Percentiles rank a stretch among this genome's conserved stretches.
Evolutionary conservation across 2,888 invertebrate genomes (phyloP).

Genomic region (Alitta virens): DNA sequence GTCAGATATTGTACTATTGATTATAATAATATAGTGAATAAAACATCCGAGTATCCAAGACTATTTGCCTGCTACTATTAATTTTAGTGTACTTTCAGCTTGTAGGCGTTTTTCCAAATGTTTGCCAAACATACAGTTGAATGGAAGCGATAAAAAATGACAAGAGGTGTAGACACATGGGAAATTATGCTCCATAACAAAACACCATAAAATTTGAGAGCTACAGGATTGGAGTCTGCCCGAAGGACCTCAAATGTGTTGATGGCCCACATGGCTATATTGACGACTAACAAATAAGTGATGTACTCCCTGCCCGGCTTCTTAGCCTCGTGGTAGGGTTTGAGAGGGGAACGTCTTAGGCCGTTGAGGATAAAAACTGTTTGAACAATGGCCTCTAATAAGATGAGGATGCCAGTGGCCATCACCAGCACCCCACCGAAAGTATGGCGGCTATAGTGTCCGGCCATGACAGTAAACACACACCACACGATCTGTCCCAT

Average conservation of each 20-base stretch:
- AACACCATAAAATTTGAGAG: slow-evolving; percentile 87
- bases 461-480: slow-evolving; percentile 89
- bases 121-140: slow-evolving; percentile 89
- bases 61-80: neutral
- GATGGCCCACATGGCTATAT: slow-evolving; percentile 94
- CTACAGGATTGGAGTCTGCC: slow-evolving; percentile 87
- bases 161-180: slow-evolving; percentile 85
- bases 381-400: slow-evolving; percentile 90
- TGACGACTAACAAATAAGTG: slow-evolving; percentile 90
- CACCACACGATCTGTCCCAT: slow-evolving; percentile 90
- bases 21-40: no score
- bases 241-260: slow-evolving; percentile 93
- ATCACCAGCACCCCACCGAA: slow-evolving; percentile 83
- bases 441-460: slow-evolving; percentile 75
- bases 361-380: slow-evolving; percentile 90
- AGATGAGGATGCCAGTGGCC: slow-evolving; percentile 81
- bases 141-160: slow-evolving; percentile 93
- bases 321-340: slow-evolving; percentile 87
- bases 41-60: no score
- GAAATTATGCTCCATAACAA: slow-evolving; percentile 90
- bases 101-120: slow-evolving; percentile 93
- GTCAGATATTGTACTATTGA: no score
- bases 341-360: slow-evolving; percentile 81
- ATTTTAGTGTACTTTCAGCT: slow-evolving; percentile 48
- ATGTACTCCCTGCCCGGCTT: slow-evolving; percentile 95